Base-by-base conservation (phyloP, 2,113 vertebrate genomes). In the Mirounga angustirostris region DNA sequence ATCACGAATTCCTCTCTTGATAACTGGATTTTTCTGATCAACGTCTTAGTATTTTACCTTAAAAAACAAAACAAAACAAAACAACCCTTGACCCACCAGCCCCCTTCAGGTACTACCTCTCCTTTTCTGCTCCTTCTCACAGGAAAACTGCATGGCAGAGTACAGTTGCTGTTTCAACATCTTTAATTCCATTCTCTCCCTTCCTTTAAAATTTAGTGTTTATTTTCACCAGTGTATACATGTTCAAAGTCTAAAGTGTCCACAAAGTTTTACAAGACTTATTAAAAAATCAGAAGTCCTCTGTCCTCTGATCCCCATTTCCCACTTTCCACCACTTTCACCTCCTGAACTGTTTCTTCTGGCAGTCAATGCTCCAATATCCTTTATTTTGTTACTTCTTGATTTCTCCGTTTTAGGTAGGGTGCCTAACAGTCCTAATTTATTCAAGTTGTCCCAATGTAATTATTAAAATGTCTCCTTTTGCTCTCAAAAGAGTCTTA, bases 11-110 rank as follows among this genome's bases (percentile, higher is more conserved):
- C 71, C 36, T 91, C 67, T 59, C 30, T 65, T 36, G 81, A 36
- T 26, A 87, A 84, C 7, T 59, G n/a, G n/a, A 86, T 81, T 33
- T 87, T n/a, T 91, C 13, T 94, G 46, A 92, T 59, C 40, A 93
- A 33, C 14, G 40, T 19, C 5, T 84, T 63, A 89, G 43, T 95
- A 58, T 46, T 58, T 85, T 58, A 81, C 5, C 84, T 67, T 81
- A 52, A 86, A 91, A 82, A 92, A 58, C 7, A 76, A 90, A 78
- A 58, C 7, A 76, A 90, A 78, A 11, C 33, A 84, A 19, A 92
- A 33, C 11, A 36, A 79, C 36, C 65, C 58, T 13, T 71, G 33
- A 89, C 18, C 50, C 40, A 65, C 4, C 46, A 73, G 56, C 28
- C 33, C 21, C 18, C 22, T 90, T 91, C 21, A 91, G 69, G 46